These are phyloP conservation scores for Coccyzus lansbergi DNA, from an alignment of 2,797 vertebrate species.

Conservation along the genomic window DNA sequence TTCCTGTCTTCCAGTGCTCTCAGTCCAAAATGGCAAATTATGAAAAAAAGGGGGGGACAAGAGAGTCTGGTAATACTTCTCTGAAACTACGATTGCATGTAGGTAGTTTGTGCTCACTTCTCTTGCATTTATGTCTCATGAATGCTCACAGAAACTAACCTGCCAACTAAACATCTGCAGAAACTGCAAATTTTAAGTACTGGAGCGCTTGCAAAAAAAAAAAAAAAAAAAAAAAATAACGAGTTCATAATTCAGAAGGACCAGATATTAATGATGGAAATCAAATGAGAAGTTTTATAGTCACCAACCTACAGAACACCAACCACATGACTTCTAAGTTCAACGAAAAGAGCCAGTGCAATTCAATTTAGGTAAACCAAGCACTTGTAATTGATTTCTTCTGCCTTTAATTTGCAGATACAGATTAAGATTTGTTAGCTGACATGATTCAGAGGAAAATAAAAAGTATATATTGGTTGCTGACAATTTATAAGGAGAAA, in stretches of 20 bases:
- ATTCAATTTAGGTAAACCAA: conserved; percentile 1
- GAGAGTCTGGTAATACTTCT: not conserved
- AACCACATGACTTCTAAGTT: not conserved
- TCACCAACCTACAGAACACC: not conserved
- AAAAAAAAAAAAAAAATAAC: not conserved
- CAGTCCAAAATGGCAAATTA: not conserved
- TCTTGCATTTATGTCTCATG: conserved; percentile 4
- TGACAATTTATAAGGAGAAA: conserved; percentile 18
- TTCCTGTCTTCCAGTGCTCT: not conserved
- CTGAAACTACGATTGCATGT: not conserved
- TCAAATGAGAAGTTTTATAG: not conserved
- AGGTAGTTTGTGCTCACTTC: not conserved
- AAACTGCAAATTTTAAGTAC: not conserved
- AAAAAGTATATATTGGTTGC: not conserved
- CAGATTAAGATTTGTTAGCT: conserved; percentile 33
- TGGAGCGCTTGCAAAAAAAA: not conserved
- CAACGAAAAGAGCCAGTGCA: not conserved
- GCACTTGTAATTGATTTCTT: conserved; percentile 9
- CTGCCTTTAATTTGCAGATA: conserved; percentile 12
- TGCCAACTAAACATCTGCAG: not conserved
- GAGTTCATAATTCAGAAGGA: not conserved
- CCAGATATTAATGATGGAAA: conserved; percentile 8
- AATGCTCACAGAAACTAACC: conserved; percentile 2
- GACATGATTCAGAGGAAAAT: not conserved
- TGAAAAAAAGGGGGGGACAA: not conserved